phyloP scores from a whole-genome alignment of 2,113 vertebrate genomes.

The Mastomys coucha region DNA sequence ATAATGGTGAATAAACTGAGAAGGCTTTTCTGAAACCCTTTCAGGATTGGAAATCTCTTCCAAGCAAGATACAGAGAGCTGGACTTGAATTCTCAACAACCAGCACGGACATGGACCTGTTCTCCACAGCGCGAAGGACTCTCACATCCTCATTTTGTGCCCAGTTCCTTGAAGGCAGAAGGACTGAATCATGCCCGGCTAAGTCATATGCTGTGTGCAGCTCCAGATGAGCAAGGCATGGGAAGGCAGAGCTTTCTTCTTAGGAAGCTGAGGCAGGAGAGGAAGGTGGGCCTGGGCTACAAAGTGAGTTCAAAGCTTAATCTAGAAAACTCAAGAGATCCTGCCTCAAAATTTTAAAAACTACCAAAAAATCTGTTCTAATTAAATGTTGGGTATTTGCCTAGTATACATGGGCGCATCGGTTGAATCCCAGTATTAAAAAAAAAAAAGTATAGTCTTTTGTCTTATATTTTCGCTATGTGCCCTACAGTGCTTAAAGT shows the following conservation, averaged over 20 bases:
- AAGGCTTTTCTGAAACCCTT: background rate
- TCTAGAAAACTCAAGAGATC: background rate
- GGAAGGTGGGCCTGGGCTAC: background rate
- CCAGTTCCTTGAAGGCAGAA: background rate
- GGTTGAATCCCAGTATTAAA: background rate
- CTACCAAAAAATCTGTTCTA: no score
- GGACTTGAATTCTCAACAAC: background rate
- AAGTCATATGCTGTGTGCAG: background rate
- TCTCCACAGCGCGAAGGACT: no score
- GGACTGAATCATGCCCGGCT: background rate
- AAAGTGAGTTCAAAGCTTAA: background rate
- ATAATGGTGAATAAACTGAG: background rate
- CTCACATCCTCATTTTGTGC: background rate
- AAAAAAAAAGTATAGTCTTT: background rate
- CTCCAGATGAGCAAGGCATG: background rate
- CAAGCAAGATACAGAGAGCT: background rate
- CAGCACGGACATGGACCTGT: no score
- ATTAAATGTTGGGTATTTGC: background rate
- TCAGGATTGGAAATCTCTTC: conserved; percentile 27
- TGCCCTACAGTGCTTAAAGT: background rate
- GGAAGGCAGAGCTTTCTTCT: background rate
- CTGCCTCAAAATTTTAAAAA: background rate
- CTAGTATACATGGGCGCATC: background rate
- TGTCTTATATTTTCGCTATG: background rate
- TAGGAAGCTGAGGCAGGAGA: background rate